Base-by-base conservation (phyloP, 2,113 vertebrate genomes). In the Pterocles orientalis region DNA sequence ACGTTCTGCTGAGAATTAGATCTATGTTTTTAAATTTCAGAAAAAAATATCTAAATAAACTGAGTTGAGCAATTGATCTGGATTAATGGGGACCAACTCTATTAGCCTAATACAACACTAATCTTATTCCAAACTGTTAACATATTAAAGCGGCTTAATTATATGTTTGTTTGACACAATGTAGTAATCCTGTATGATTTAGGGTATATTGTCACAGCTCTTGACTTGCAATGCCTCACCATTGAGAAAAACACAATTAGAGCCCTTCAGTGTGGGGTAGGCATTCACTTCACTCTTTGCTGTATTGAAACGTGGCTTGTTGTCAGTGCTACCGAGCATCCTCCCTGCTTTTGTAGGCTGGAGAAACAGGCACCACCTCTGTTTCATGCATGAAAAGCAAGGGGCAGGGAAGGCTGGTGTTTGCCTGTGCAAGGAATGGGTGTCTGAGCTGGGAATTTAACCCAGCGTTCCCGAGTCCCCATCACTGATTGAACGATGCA, bases 131-230 rank as follows among this genome's bases (percentile, higher is more conserved):
- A 93, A 95, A 96, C 92, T 95, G 96, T 96, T 97, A 96, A 94
- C 93, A 91, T 95, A 91, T 85, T 95, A 97, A 97, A 97, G 94
- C 95, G 91, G 78, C 95, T 97, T 97, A 96, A 95, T 97, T 95
- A 87, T 94, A 90, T 88, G 92, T 95, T 95, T 94, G 71, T 93
- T 96, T 92, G 93, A 94, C 86, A 93, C 78, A 82, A 18, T 73
- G 77, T 89, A 43, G 91, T 94, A 96, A 96, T 96, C 94, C 81
- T 78, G 84, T 82, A 68, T 90, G 88, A 91, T 94, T 91, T 94
- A 65, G 94, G 68, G 76, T 95, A 57, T 95, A 92, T 95, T 94
- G 86, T 88, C 79, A 91, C 41, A 90, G 88, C 75, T 87, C 69
- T 86, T 92, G 90, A 95, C 86, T 94, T 81, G 68, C 71, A 76